A percentile compares a stretch with the other conserved stretches of the same genome.
These are phyloP conservation scores for Pandemis cinnamomeana DNA, from an alignment of 2,888 invertebrate genomes.

Conservation along the genomic window DNA sequence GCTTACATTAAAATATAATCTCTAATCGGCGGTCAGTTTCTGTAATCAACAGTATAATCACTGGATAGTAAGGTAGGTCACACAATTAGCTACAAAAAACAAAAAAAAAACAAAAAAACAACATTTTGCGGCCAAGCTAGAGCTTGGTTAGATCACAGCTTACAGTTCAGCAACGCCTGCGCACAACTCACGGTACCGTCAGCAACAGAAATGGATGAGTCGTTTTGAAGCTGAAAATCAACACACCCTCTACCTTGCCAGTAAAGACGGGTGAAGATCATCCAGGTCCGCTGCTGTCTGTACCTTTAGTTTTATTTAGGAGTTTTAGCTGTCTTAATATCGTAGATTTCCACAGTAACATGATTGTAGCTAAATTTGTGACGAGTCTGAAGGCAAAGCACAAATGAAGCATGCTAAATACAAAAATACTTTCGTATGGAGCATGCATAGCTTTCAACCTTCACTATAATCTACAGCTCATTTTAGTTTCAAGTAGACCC, in stretches of 20 bases:
- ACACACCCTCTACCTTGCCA: too few species aligned
- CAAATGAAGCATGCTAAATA: background rate
- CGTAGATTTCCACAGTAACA: too few species aligned
- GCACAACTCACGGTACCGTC: too few species aligned
- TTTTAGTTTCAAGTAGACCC: background rate
- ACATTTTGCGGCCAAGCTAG: too few species aligned
- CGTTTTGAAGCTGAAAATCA: too few species aligned
- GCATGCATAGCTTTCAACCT: background rate
- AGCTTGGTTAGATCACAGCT: too few species aligned
- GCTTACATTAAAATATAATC: slow-evolving; percentile 18
- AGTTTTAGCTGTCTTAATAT: too few species aligned
- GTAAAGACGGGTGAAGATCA: too few species aligned
- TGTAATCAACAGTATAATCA: background rate
- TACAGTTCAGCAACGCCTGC: too few species aligned
- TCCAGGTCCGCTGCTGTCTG: too few species aligned
- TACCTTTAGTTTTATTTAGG: too few species aligned
- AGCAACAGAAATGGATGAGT: too few species aligned
- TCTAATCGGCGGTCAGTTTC: slow-evolving; percentile 32
- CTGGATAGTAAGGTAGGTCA: background rate
- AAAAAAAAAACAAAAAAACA: background rate
- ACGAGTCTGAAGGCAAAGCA: background rate
- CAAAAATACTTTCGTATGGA: background rate
- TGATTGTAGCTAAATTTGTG: background rate
- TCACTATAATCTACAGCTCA: background rate
- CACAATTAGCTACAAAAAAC: background rate